Conservation (phyloP, 2,113 vertebrate species). For the Calypte anna region DNA sequence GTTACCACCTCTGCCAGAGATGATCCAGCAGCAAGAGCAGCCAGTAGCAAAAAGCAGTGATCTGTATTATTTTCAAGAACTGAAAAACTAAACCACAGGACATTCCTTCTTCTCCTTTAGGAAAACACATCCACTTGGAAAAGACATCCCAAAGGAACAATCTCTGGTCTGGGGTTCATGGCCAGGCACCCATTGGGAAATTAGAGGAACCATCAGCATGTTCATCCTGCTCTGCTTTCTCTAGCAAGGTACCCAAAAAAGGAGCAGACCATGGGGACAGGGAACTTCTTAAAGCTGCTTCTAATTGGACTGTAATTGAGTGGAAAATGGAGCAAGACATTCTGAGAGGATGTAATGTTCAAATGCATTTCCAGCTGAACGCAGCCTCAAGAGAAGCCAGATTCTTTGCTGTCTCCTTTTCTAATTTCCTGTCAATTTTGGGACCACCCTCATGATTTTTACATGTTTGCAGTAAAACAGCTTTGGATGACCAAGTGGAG, state of each 20-base stretch:
- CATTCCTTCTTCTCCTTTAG: neutral
- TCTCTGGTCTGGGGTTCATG: neutral
- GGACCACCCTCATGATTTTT: neutral
- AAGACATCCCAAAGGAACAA: neutral
- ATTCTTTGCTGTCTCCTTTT: neutral
- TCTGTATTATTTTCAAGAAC: neutral
- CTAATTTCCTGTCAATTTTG: neutral
- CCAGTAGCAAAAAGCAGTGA: neutral
- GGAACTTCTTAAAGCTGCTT: neutral
- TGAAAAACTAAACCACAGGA: neutral
- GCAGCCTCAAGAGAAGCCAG: neutral
- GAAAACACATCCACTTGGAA: neutral
- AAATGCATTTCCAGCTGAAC: neutral
- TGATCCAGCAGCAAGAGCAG: neutral
- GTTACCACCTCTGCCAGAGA: neutral
- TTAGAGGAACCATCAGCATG: neutral
- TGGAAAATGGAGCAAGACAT: conserved; percentile 24
- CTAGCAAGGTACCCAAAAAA: neutral
- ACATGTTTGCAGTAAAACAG: neutral
- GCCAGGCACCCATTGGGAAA: neutral
- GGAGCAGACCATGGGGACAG: fast-evolving
- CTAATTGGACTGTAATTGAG: neutral
- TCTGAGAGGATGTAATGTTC: neutral
- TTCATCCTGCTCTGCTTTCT: neutral
- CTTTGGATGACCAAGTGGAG: neutral